Conservation (phyloP, 2,113 vertebrate species). For the Manacus vitellinus region DNA sequence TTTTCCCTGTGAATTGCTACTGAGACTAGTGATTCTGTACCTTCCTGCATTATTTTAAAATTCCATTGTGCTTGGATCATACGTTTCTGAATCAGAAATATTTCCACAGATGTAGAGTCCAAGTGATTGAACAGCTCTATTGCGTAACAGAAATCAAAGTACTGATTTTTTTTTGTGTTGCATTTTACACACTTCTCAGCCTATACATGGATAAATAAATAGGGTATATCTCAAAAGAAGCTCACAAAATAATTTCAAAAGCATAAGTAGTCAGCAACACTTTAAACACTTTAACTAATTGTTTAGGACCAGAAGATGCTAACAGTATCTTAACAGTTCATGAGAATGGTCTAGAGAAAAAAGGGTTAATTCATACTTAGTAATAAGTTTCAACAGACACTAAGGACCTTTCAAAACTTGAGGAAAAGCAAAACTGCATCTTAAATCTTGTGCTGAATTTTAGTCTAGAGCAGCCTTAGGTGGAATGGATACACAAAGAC, state of each 20-base stretch:
- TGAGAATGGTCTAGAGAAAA: background rate
- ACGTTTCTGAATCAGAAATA: background rate
- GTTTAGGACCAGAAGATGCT: background rate
- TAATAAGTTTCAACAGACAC: background rate
- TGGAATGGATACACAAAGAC: background rate
- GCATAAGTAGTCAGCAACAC: background rate
- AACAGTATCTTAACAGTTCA: background rate
- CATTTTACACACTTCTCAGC: background rate
- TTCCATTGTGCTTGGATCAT: background rate
- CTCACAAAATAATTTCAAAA: background rate
- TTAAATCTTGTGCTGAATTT: conserved; percentile 14
- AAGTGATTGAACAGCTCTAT: background rate
- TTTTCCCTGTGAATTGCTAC: background rate
- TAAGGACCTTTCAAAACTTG: conserved; percentile 30
- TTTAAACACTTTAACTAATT: background rate
- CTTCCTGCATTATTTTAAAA: background rate
- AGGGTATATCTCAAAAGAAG: background rate
- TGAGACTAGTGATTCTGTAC: background rate
- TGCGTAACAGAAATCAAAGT: background rate
- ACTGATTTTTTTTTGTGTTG: fast-evolving
- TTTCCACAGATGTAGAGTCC: background rate
- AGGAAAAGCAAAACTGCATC: conserved; percentile 38
- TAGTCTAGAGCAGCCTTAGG: conserved; percentile 17
- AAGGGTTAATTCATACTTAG: background rate
- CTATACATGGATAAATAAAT: background rate